phyloP scores from a whole-genome alignment of 2,888 invertebrate species.

The Amphipyra berbera region DNA sequence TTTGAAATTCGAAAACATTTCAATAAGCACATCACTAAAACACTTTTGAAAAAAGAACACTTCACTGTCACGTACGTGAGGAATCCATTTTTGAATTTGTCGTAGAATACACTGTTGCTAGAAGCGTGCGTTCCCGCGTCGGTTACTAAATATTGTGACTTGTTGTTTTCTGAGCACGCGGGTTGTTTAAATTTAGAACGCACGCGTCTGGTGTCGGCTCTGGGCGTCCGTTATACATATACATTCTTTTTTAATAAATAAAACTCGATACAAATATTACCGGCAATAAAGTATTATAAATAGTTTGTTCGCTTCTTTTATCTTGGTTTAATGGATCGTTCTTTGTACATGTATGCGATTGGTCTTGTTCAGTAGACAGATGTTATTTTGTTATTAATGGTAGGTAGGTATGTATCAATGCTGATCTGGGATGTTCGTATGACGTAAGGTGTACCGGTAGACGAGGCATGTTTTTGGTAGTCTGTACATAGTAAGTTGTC shows the following conservation, averaged over 20 bases:
- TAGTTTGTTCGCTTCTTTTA: conserved; percentile 73
- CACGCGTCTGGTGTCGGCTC: conserved; percentile 75
- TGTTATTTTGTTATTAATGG: conserved; percentile 48
- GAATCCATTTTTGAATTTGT: conserved; percentile 56
- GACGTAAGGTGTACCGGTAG: conserved; percentile 18
- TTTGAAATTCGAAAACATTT: conserved; percentile 90
- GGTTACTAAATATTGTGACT: conserved; percentile 80
- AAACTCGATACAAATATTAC: conserved; percentile 82
- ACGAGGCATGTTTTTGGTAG: background rate
- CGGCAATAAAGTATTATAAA: conserved; percentile 79
- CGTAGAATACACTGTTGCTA: conserved; percentile 56
- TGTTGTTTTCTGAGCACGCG: conserved; percentile 84
- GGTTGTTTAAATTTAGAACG: conserved; percentile 81
- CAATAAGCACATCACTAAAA: conserved; percentile 61
- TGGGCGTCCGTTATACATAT: conserved; percentile 76
- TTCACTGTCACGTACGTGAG: conserved; percentile 56
- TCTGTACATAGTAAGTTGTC: background rate
- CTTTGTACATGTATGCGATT: conserved; percentile 57
- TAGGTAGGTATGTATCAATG: conserved; percentile 42
- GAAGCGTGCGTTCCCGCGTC: conserved; percentile 77
- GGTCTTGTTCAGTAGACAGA: conserved; percentile 56
- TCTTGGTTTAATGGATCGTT: conserved; percentile 75
- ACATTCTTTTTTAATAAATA: conserved; percentile 76
- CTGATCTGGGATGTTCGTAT: conserved; percentile 14
- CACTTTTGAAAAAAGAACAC: conserved; percentile 50